Evolutionary conservation across 2,888 invertebrate genomes (phyloP).

Genomic region (Doris montereyensis): DNA sequence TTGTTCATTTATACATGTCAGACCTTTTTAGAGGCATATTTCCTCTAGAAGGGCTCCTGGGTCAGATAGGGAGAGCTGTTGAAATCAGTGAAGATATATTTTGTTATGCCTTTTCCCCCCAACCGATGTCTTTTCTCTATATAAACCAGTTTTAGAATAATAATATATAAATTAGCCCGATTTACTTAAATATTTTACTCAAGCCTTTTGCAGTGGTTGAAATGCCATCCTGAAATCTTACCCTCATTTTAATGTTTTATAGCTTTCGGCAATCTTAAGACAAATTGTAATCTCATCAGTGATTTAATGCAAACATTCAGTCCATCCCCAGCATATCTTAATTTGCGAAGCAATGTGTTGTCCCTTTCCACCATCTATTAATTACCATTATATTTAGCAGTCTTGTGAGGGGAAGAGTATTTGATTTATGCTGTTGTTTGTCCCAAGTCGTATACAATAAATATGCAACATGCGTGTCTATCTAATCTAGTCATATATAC

Average conservation of each 20-base stretch:
- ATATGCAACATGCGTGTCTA: conserved; percentile 40
- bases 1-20: conserved; percentile 27
- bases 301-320: no score
- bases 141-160: not conserved
- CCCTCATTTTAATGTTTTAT: no score
- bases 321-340: no score
- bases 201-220: no score
- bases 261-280: no score
- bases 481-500: conserved; percentile 44
- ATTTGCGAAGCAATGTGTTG: no score
- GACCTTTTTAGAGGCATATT: conserved; percentile 33
- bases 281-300: no score
- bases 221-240: no score
- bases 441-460: conserved; percentile 34
- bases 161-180: not conserved
- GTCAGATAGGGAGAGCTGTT: not conserved
- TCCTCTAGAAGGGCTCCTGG: conserved; percentile 36
- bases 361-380: conserved; percentile 36
- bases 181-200: not conserved
- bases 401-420: conserved; percentile 17
- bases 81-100: not conserved
- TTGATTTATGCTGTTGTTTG: conserved; percentile 41
- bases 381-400: conserved; percentile 31
- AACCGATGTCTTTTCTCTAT: not conserved
- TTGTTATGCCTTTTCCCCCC: not conserved